Evolutionary conservation across 1,140 invertebrate species (phyloP).

Genomic region (Solenopsis invicta): DNA sequence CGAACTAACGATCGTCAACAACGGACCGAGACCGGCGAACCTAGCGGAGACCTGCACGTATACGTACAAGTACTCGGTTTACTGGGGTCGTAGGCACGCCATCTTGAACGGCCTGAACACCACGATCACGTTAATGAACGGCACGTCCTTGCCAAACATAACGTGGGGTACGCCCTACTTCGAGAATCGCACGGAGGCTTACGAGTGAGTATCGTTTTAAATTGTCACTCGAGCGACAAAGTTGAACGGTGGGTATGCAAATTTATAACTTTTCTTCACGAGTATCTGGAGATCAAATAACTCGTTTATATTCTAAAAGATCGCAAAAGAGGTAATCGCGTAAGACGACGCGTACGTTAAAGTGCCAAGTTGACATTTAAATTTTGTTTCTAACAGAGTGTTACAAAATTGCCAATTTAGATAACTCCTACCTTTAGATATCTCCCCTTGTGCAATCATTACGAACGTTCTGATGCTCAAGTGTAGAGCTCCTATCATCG

Average conservation of each 20-base stretch:
- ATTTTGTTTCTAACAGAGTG: not conserved
- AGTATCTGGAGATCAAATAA: slow-evolving; percentile 2
- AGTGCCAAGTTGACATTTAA: slow-evolving; percentile 4
- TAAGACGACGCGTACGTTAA: not conserved
- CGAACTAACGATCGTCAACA: slow-evolving; percentile 89
- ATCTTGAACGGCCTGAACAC: slow-evolving; percentile 92
- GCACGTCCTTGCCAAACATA: slow-evolving; percentile 88
- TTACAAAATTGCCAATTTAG: slow-evolving; percentile 2
- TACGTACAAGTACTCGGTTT: slow-evolving; percentile 91
- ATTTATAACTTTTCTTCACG: not conserved
- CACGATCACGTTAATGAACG: slow-evolving; percentile 89
- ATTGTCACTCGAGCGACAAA: not conserved
- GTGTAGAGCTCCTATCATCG: not conserved
- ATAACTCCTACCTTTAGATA: not conserved
- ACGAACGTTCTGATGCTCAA: not conserved
- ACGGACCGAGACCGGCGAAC: slow-evolving; percentile 85
- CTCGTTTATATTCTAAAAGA: slow-evolving; percentile 2
- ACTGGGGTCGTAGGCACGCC: slow-evolving; percentile 93
- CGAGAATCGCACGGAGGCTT: slow-evolving; percentile 88
- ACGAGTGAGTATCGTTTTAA: slow-evolving; percentile 83
- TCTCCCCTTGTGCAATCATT: not conserved
- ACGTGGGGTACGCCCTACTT: slow-evolving; percentile 90
- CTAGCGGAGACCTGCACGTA: slow-evolving; percentile 90
- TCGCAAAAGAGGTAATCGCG: not conserved
- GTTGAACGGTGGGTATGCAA: slow-evolving; percentile 1